Evolutionary conservation across 2,113 vertebrate species (phyloP).

Genomic region (Tautogolabrus adspersus): DNA sequence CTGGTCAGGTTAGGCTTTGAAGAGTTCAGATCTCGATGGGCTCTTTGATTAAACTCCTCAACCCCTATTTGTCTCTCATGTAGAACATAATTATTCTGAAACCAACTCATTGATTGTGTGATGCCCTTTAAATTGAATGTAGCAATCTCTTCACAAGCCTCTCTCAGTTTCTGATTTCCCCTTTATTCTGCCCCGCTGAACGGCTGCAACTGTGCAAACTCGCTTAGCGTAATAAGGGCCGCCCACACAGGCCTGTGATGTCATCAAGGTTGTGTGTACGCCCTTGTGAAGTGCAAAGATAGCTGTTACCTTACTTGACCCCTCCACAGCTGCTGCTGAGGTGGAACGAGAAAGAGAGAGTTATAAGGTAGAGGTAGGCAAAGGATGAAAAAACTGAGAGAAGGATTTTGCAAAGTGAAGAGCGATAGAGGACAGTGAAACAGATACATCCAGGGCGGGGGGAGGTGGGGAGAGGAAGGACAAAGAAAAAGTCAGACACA

Average conservation of each 20-base stretch:
- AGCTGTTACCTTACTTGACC: slow-evolving; percentile 77
- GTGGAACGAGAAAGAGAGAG: slow-evolving; percentile 53
- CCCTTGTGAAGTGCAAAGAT: slow-evolving; percentile 31
- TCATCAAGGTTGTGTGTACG: slow-evolving; percentile 48
- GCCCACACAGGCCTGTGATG: slow-evolving; percentile 41
- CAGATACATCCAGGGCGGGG: slow-evolving; percentile 59
- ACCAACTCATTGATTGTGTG: slow-evolving; percentile 6
- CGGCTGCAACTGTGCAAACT: slow-evolving; percentile 26
- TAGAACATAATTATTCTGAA: neutral
- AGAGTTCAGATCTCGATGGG: neutral
- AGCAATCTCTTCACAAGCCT: neutral
- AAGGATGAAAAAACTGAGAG: slow-evolving; percentile 67
- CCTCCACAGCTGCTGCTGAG: slow-evolving; percentile 72
- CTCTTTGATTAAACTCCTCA: slow-evolving; percentile 7
- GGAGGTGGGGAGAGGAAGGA: slow-evolving; percentile 61
- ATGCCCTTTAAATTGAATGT: slow-evolving; percentile 6
- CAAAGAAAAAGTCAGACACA: slow-evolving; percentile 75
- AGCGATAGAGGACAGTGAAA: slow-evolving; percentile 73
- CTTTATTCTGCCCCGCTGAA: neutral
- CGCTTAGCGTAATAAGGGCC: slow-evolving; percentile 27
- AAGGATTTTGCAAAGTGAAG: slow-evolving; percentile 72
- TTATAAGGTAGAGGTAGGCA: slow-evolving; percentile 41
- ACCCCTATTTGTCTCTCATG: neutral
- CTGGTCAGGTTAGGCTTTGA: slow-evolving; percentile 25
- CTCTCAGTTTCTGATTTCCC: neutral